A percentile compares a stretch with the other conserved stretches of the same genome.
phyloP scores from a whole-genome alignment of 2,113 vertebrate species.

The Phylloscopus trochilus region DNA sequence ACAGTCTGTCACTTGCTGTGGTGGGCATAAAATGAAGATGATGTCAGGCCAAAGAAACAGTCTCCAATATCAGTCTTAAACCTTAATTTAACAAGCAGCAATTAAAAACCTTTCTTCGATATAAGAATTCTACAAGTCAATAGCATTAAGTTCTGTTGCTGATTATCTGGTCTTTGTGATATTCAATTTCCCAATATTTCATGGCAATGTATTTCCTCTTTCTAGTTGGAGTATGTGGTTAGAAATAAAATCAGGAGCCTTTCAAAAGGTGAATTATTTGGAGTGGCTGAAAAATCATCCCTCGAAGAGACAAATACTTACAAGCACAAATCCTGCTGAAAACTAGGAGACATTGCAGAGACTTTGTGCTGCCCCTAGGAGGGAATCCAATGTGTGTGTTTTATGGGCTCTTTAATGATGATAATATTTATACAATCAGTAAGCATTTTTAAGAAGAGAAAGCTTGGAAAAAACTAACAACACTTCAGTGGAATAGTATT shows the following conservation, averaged over 20 bases:
- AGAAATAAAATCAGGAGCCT: not conserved
- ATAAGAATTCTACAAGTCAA: not conserved
- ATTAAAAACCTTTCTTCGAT: not conserved
- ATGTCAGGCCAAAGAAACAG: not conserved
- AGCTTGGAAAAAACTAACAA: not conserved
- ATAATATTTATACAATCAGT: not conserved
- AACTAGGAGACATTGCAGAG: not conserved
- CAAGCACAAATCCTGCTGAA: not conserved
- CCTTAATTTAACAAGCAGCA: not conserved
- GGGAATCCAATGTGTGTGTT: not conserved
- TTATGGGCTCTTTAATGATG: not conserved
- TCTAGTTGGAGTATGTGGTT: not conserved
- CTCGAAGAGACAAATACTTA: not conserved
- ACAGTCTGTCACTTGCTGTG: not conserved
- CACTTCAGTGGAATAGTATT: not conserved
- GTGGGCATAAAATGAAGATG: not conserved
- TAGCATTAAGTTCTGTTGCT: not conserved
- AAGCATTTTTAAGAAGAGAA: not conserved
- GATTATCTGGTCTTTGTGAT: not conserved
- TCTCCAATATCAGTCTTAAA: not conserved
- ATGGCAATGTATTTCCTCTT: not conserved
- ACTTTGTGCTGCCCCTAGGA: not conserved
- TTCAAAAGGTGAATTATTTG: not conserved
- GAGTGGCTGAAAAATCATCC: not conserved
- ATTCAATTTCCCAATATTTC: not conserved